A percentile compares a stretch with the other conserved stretches of the same genome.
These are phyloP conservation scores for Heteropelma amictum DNA, from an alignment of 2,888 invertebrate species.

Conservation along the genomic window DNA sequence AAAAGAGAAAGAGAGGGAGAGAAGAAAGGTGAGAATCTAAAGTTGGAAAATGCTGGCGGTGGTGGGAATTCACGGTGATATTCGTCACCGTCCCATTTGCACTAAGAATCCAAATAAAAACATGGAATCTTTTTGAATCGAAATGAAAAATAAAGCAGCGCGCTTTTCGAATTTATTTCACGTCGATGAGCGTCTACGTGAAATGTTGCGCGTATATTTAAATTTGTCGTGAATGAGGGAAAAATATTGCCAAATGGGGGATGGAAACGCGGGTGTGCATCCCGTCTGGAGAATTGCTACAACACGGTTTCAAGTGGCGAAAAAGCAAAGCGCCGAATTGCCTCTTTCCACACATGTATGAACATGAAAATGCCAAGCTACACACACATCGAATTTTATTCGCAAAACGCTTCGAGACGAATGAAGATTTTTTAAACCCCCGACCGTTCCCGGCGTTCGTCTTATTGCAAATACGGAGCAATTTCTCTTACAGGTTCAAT, in stretches of 20 bases:
- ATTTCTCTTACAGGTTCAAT: neutral
- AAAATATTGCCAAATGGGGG: neutral
- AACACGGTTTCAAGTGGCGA: slow-evolving; percentile 57
- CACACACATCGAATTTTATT: slow-evolving; percentile 32
- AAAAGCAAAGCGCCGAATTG: slow-evolving; percentile 60
- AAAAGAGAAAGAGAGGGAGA: neutral
- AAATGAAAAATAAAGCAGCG: too few species aligned
- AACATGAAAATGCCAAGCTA: neutral
- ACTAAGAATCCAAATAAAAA: too few species aligned
- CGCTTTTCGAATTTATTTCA: neutral
- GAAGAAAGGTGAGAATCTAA: neutral
- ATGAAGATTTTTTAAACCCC: slow-evolving; percentile 41
- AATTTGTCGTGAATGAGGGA: neutral
- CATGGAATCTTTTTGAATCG: too few species aligned
- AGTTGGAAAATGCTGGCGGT: neutral
- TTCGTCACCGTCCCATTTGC: too few species aligned
- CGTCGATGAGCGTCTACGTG: neutral
- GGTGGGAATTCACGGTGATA: too few species aligned
- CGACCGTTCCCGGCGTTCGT: slow-evolving; percentile 37
- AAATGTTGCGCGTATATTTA: too few species aligned
- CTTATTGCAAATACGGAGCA: slow-evolving; percentile 14
- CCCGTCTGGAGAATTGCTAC: slow-evolving; percentile 65
- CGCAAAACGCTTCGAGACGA: slow-evolving; percentile 48
- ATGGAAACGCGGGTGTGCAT: slow-evolving; percentile 60
- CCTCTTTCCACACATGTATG: neutral